Percentiles rank a stretch among this genome's conserved stretches.
phyloP scores from a whole-genome alignment of 2,888 invertebrate species.

The Agriopis leucophaearia region DNA sequence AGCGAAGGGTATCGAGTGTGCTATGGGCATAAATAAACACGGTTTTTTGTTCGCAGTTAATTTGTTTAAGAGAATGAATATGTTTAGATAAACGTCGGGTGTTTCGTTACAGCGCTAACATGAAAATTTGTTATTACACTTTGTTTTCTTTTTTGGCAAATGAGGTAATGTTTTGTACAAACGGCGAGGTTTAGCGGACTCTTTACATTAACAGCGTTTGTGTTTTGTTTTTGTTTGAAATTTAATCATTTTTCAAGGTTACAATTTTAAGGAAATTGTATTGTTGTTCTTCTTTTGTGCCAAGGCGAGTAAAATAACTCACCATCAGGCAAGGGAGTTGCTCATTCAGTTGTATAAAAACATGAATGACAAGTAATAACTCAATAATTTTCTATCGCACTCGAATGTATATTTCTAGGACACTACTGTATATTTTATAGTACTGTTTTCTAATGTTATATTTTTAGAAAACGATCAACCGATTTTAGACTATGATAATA shows the following conservation, averaged over 20 bases:
- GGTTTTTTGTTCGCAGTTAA: constrained; percentile 63
- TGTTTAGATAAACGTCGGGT: constrained; percentile 62
- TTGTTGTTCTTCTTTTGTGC: background rate
- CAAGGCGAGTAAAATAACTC: too few species aligned
- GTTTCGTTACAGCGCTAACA: constrained; percentile 59
- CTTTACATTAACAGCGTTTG: constrained; percentile 34
- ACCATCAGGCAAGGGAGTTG: too few species aligned
- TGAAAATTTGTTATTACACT: constrained; percentile 55
- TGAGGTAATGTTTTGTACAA: constrained; percentile 42
- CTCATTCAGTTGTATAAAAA: too few species aligned
- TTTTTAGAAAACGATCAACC: too few species aligned
- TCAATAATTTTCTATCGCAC: too few species aligned
- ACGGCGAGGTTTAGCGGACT: constrained; percentile 36
- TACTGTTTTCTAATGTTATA: too few species aligned
- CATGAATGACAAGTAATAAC: too few species aligned
- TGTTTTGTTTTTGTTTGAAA: constrained; percentile 24
- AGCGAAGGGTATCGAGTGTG: background rate
- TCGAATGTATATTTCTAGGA: too few species aligned
- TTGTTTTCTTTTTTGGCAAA: constrained; percentile 43
- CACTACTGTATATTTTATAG: too few species aligned
- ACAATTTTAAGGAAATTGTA: background rate
- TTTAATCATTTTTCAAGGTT: constrained; percentile 4
- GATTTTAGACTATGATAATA: too few species aligned
- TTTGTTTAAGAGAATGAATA: constrained; percentile 69
- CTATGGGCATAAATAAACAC: constrained; percentile 42